Conservation (phyloP, 1,140 invertebrate genomes). For the Colletes gigas region DNA sequence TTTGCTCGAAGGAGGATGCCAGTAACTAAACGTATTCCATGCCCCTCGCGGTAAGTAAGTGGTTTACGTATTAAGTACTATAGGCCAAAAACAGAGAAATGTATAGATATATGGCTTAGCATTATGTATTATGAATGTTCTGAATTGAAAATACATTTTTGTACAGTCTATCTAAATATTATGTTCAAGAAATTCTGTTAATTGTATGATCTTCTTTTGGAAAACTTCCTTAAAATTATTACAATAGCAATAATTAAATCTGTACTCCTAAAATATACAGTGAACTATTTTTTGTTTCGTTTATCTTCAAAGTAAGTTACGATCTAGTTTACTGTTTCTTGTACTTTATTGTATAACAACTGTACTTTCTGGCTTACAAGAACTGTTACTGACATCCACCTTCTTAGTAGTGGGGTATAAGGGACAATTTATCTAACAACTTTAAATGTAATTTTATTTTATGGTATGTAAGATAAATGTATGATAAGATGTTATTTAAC, state of each 20-base stretch:
- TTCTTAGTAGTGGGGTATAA: not conserved
- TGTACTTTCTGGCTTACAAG: not conserved
- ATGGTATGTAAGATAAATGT: not conserved
- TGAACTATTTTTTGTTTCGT: not conserved
- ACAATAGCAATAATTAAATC: not conserved
- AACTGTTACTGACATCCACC: slow-evolving; percentile 51
- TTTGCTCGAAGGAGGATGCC: slow-evolving; percentile 63
- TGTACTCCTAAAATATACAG: not conserved
- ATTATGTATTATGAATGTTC: slow-evolving; percentile 1
- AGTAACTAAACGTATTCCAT: slow-evolving; percentile 66
- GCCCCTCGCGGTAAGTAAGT: slow-evolving; percentile 63
- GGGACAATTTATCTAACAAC: not conserved
- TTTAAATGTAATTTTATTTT: not conserved
- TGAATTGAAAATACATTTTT: not conserved
- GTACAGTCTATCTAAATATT: not conserved
- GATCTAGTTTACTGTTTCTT: not conserved
- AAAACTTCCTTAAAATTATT: not conserved
- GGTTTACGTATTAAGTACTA: slow-evolving; percentile 61
- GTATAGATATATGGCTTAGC: slow-evolving; percentile 24
- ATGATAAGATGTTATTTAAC: not conserved
- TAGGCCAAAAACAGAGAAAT: slow-evolving; percentile 42
- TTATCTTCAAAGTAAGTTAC: not conserved
- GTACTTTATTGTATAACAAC: not conserved
- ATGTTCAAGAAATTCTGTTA: not conserved
- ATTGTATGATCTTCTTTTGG: not conserved